Percentiles rank a stretch among this genome's conserved stretches.
Conservation (phyloP, 2,113 vertebrate genomes). For the Laterallus jamaicensis region DNA sequence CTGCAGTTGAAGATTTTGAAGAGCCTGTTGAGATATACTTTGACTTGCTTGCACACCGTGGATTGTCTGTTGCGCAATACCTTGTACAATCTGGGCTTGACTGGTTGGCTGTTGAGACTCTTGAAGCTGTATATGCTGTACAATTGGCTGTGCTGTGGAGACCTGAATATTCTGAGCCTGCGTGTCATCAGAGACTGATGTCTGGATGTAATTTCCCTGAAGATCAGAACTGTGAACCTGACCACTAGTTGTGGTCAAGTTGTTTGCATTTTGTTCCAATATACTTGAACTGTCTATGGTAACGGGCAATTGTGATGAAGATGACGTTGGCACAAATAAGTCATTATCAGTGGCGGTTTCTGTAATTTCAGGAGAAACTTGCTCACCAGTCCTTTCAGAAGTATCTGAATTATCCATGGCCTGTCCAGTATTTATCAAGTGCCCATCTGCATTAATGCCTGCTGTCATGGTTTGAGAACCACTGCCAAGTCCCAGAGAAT, state of each 20-base stretch:
- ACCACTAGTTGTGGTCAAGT: constrained; percentile 80
- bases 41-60: constrained; percentile 84
- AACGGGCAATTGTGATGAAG: constrained; percentile 90
- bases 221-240: constrained; percentile 88
- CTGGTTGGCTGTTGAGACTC: constrained; percentile 89
- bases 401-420: constrained; percentile 86
- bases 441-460: constrained; percentile 94
- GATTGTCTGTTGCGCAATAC: constrained; percentile 88
- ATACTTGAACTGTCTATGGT: constrained; percentile 88
- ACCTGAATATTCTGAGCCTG: constrained; percentile 90
- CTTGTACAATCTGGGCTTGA: constrained; percentile 92
- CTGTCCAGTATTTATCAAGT: constrained; percentile 92
- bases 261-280: constrained; percentile 87
- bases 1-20: constrained; percentile 95
- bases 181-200: constrained; percentile 84
- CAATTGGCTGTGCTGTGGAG: constrained; percentile 88
- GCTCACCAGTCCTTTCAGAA: constrained; percentile 89
- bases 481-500: constrained; percentile 94
- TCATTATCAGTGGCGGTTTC: constrained; percentile 89
- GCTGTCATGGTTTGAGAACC: constrained; percentile 97
- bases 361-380: constrained; percentile 89
- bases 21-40: constrained; percentile 83
- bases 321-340: constrained; percentile 96
- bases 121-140: constrained; percentile 92
- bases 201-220: constrained; percentile 90